A percentile compares a stretch with the other conserved stretches of the same genome.
These are phyloP conservation scores for Notolabrus celidotus DNA, from an alignment of 2,797 vertebrate genomes.

Conservation along the genomic window DNA sequence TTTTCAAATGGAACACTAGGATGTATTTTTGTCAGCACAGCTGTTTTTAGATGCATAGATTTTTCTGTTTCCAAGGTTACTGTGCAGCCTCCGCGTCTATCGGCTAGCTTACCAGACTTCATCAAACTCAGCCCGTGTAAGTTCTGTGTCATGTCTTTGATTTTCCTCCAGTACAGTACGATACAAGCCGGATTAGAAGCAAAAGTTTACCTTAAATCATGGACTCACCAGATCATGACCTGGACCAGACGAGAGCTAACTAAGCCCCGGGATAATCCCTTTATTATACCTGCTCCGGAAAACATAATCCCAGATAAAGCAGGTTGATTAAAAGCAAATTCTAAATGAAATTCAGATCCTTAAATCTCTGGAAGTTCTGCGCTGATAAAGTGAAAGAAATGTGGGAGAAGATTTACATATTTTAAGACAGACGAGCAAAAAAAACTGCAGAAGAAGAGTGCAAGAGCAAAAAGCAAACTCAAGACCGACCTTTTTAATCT, in stretches of 20 bases:
- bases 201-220: conserved; percentile 9
- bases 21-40: neutral
- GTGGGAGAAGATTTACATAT: neutral
- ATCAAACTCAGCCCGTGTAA: conserved; percentile 10
- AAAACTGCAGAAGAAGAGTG: neutral
- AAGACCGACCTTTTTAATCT: too few relatives aligned
- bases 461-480: neutral
- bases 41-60: conserved; percentile 2
- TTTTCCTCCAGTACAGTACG: conserved; percentile 12
- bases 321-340: neutral
- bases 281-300: conserved; percentile 28
- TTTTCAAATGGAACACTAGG: neutral
- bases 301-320: conserved; percentile 22
- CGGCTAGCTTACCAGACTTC: neutral
- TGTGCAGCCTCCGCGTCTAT: conserved; percentile 1
- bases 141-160: neutral
- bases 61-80: conserved; percentile 11
- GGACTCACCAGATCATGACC: conserved; percentile 14
- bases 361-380: neutral
- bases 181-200: conserved; percentile 15
- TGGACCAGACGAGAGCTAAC: conserved; percentile 8
- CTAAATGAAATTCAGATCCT: conserved; percentile 2
- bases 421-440: neutral
- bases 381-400: neutral
- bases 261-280: conserved; percentile 35